A percentile compares a stretch with the other conserved stretches of the same genome.
These are phyloP conservation scores for Pogonocichla stellata DNA, from an alignment of 2,113 vertebrate genomes.

Conservation along the genomic window DNA sequence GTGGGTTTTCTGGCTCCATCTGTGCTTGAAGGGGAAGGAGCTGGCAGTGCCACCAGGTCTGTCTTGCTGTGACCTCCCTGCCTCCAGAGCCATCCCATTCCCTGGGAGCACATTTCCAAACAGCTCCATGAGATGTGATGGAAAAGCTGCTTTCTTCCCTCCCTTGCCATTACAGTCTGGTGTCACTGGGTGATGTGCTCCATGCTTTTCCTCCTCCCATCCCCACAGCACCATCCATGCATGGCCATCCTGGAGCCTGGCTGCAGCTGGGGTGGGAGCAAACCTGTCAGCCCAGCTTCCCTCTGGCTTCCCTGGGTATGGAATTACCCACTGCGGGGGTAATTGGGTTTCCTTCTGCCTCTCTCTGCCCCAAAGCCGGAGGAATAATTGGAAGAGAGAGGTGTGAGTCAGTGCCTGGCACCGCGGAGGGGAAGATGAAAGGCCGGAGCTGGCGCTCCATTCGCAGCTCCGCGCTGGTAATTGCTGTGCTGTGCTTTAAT, in stretches of 20 bases:
- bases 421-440: constrained; percentile 66
- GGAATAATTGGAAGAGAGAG: constrained; percentile 81
- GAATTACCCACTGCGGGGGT: neutral
- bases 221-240: accelerated
- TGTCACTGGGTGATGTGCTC: neutral
- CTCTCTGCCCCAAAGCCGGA: constrained; percentile 21
- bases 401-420: constrained; percentile 72
- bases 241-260: accelerated
- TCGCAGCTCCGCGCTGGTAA: constrained; percentile 78
- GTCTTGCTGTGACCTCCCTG: neutral
- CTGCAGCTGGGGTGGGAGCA: neutral
- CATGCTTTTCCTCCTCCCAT: neutral
- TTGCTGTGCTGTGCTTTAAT: constrained; percentile 82
- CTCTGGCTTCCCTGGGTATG: neutral
- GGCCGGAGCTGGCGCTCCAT: constrained; percentile 66
- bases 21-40: neutral
- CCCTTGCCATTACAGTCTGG: accelerated
- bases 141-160: neutral
- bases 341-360: constrained; percentile 33
- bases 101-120: neutral
- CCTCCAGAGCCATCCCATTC: neutral
- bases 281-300: neutral
- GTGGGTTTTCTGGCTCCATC: accelerated
- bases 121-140: accelerated
- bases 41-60: accelerated